Percentiles rank a stretch among this genome's conserved stretches.
Evolutionary conservation across 2,113 vertebrate genomes (phyloP).

Genomic region (Prolemur simus): DNA sequence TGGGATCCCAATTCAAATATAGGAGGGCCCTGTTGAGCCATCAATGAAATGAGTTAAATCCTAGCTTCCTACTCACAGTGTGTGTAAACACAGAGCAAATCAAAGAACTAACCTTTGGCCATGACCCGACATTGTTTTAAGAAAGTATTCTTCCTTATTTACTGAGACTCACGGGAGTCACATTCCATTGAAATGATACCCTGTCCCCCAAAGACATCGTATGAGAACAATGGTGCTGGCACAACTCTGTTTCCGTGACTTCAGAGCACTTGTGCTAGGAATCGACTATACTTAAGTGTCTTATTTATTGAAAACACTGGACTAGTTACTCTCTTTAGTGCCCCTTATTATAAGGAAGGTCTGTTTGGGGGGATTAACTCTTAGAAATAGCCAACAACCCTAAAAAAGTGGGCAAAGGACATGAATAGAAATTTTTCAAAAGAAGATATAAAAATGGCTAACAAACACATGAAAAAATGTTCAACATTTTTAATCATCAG

Average conservation of each 20-base stretch:
- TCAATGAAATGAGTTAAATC: neutral
- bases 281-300: neutral
- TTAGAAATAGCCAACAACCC: too few relatives aligned
- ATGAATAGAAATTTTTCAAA: too few relatives aligned
- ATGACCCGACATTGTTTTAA: neutral
- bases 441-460: too few relatives aligned
- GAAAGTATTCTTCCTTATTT: neutral
- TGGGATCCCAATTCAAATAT: neutral
- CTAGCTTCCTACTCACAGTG: neutral
- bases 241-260: neutral
- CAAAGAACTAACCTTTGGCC: neutral
- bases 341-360: neutral
- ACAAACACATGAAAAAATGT: too few relatives aligned
- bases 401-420: too few relatives aligned
- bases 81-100: neutral
- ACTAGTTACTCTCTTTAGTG: neutral
- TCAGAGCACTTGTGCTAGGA: neutral
- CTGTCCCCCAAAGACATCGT: neutral
- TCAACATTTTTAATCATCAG: too few relatives aligned
- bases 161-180: neutral
- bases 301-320: neutral
- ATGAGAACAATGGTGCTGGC: accelerated
- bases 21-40: neutral
- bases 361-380: neutral
- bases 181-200: neutral